These are phyloP conservation scores for Mola mola DNA, from an alignment of 2,113 vertebrate genomes.

Conservation along the genomic window DNA sequence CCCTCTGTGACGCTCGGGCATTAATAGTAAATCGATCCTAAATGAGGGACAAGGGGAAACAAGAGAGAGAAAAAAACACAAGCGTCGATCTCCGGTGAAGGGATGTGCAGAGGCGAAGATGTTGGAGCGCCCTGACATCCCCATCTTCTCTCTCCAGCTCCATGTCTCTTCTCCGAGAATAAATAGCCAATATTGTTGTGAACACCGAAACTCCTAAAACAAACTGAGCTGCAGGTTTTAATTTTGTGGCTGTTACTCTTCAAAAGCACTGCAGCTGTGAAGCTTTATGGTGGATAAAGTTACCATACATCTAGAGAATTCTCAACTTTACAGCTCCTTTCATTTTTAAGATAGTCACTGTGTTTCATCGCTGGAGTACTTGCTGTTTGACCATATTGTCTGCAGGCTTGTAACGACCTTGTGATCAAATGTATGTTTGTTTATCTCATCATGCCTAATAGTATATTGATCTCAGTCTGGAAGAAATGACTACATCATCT, in stretches of 20 bases:
- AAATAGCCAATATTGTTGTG: not conserved
- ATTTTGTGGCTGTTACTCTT: not conserved
- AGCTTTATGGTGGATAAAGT: no score
- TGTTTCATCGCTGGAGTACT: no score
- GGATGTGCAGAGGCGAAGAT: slow-evolving; percentile 29
- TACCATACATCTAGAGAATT: no score
- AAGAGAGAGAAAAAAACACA: slow-evolving; percentile 38
- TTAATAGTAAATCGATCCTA: slow-evolving; percentile 78
- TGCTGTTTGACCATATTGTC: no score
- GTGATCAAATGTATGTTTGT: slow-evolving; percentile 33
- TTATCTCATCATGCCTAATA: slow-evolving; percentile 48
- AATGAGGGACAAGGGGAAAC: slow-evolving; percentile 66
- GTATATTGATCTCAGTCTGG: slow-evolving; percentile 49
- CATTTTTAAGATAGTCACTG: no score
- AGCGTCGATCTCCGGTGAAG: slow-evolving; percentile 56
- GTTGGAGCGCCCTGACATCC: slow-evolving; percentile 5
- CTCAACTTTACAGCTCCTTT: no score
- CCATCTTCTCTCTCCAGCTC: slow-evolving; percentile 5
- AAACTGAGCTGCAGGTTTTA: slow-evolving; percentile 8
- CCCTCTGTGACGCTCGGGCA: slow-evolving; percentile 36
- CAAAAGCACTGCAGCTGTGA: no score
- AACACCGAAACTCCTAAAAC: not conserved
- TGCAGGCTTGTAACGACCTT: slow-evolving; percentile 12
- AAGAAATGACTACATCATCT: slow-evolving; percentile 52
- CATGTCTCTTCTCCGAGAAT: not conserved